These are phyloP conservation scores for Danio rerio DNA, from an alignment of 2,113 vertebrate genomes.

Conservation along the genomic window DNA sequence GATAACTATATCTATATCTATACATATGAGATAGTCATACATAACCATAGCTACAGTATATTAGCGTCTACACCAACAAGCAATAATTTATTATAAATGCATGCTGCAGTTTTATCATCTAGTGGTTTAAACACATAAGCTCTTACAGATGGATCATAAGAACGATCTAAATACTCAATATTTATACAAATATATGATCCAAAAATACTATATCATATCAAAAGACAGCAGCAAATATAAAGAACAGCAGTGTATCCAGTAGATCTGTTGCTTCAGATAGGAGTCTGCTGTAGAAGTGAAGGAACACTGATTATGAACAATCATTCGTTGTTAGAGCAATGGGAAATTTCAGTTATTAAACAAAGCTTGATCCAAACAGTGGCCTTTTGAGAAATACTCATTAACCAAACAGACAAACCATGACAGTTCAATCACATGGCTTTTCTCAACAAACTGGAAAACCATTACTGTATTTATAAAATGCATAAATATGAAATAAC, in stretches of 20 bases:
- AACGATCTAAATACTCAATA: not conserved
- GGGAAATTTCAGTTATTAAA: not conserved
- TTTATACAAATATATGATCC: not conserved
- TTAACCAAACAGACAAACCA: not conserved
- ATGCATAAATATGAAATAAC: not conserved
- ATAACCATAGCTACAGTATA: too few species aligned
- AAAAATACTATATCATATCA: not conserved
- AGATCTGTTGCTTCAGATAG: not conserved
- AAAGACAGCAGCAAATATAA: not conserved
- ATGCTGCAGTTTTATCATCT: too few species aligned
- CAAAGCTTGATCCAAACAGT: not conserved
- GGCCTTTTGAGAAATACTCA: not conserved
- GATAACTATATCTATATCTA: too few species aligned
- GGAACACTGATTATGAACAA: conserved; percentile 1
- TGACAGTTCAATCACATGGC: not conserved
- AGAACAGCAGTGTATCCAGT: not conserved
- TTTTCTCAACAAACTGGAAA: not conserved
- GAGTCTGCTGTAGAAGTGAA: conserved; percentile 22
- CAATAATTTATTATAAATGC: too few species aligned
- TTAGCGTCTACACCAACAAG: too few species aligned
- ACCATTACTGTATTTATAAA: not conserved
- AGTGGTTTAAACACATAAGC: too few species aligned
- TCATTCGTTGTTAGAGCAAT: not conserved
- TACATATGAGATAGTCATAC: too few species aligned
- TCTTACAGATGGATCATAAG: not conserved